A percentile compares a stretch with the other conserved stretches of the same genome.
phyloP scores from a whole-genome alignment of 2,113 vertebrate genomes.

The Gavia stellata region DNA sequence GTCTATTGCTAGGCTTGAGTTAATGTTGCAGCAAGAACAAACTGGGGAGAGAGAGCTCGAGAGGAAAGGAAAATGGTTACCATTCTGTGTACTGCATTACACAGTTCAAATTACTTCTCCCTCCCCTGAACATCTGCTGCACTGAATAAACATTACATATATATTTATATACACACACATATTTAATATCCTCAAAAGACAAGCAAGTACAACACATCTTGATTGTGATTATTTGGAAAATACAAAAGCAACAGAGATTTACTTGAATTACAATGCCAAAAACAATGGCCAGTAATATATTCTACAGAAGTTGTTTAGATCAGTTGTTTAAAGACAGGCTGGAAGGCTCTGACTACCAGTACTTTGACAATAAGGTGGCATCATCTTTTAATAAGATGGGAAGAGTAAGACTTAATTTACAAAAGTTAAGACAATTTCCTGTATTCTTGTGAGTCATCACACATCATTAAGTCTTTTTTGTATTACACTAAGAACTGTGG shows the following conservation, averaged over 20 bases:
- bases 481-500: not conserved
- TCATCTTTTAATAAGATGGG: constrained; percentile 21
- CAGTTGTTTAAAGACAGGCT: not conserved
- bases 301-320: not conserved
- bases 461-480: not conserved
- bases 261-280: not conserved
- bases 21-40: not conserved
- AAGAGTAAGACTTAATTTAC: constrained; percentile 40
- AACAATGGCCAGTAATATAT: not conserved
- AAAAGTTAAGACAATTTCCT: constrained; percentile 26
- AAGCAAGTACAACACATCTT: not conserved
- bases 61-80: not conserved
- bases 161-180: not conserved
- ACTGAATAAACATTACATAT: not conserved
- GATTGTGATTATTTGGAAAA: not conserved
- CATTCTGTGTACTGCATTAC: not conserved
- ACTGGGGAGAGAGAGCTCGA: not conserved
- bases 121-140: not conserved
- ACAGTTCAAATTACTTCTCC: not conserved
- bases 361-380: not conserved
- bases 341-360: not conserved
- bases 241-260: not conserved
- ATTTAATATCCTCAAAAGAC: not conserved
- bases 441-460: not conserved
- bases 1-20: not conserved